Evolutionary conservation across 2,888 invertebrate genomes (phyloP).

Genomic region (Adelphocoris suturalis): DNA sequence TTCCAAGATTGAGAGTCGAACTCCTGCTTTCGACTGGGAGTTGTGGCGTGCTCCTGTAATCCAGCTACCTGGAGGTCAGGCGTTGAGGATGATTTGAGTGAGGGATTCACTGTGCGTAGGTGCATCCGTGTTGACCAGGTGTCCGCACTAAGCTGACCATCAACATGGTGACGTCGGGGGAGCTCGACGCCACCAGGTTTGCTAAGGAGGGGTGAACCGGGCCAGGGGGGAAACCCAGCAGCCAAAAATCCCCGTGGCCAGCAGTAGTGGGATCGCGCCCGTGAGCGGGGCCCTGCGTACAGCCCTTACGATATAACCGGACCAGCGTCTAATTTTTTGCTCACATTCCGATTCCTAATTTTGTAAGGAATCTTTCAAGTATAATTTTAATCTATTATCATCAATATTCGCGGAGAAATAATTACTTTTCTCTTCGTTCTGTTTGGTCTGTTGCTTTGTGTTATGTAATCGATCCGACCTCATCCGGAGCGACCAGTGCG

Average conservation of each 20-base stretch:
- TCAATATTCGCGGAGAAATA: no score
- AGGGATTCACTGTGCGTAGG: slow-evolving; percentile 86
- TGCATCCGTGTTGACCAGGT: slow-evolving; percentile 91
- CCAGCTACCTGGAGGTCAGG: slow-evolving; percentile 96
- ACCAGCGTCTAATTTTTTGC: slow-evolving; percentile 79
- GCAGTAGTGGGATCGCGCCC: slow-evolving; percentile 99
- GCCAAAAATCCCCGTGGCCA: slow-evolving; percentile 99
- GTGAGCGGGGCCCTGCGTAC: slow-evolving; percentile 93
- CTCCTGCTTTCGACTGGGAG: slow-evolving; percentile 84
- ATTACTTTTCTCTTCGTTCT: no score
- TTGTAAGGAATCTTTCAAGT: no score
- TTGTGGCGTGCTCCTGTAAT: slow-evolving; percentile 98
- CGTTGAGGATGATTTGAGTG: slow-evolving; percentile 95
- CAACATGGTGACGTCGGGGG: slow-evolving; percentile 95
- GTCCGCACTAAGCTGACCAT: slow-evolving; percentile 98
- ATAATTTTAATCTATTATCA: no score
- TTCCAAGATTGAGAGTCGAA: not conserved
- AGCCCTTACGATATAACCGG: slow-evolving; percentile 90
- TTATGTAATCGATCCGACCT: no score
- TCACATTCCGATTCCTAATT: not conserved
- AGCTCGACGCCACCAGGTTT: slow-evolving; percentile 92
- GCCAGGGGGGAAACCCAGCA: slow-evolving; percentile 99
- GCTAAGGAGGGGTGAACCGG: slow-evolving; percentile 98
- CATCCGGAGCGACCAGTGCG: no score
- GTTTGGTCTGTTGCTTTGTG: no score